Evolutionary conservation across 1,140 invertebrate genomes (phyloP).

Genomic region (Drosophila saltans): DNA sequence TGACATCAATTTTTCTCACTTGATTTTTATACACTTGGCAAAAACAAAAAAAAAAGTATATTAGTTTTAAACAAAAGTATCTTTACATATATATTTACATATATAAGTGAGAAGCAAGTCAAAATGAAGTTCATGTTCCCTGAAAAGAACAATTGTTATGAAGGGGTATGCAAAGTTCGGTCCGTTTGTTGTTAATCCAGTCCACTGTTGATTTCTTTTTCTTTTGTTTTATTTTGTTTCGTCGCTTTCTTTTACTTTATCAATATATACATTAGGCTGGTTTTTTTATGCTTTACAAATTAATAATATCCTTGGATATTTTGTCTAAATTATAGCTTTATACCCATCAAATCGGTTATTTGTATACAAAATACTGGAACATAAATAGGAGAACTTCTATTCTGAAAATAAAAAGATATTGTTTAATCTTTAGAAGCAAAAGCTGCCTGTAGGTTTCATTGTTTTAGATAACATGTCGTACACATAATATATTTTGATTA

Average conservation of each 20-base stretch:
- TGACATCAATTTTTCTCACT: constrained; percentile 77
- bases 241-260: constrained; percentile 38
- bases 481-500: background rate
- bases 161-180: background rate
- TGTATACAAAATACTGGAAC: no score
- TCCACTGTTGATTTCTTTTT: background rate
- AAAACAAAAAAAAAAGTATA: background rate
- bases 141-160: no score
- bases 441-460: no score
- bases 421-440: no score
- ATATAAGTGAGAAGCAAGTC: no score
- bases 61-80: background rate
- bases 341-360: no score
- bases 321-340: no score
- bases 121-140: no score
- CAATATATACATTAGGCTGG: constrained; percentile 2
- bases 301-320: background rate
- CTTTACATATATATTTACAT: no score
- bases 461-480: background rate
- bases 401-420: no score
- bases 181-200: background rate
- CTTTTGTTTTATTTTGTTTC: constrained; percentile 21
- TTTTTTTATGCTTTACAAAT: background rate
- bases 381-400: no score
- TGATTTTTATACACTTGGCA: constrained; percentile 35